Base-by-base conservation (phyloP, 2,888 invertebrate genomes). In the Arrhopalites spinosus region DNA sequence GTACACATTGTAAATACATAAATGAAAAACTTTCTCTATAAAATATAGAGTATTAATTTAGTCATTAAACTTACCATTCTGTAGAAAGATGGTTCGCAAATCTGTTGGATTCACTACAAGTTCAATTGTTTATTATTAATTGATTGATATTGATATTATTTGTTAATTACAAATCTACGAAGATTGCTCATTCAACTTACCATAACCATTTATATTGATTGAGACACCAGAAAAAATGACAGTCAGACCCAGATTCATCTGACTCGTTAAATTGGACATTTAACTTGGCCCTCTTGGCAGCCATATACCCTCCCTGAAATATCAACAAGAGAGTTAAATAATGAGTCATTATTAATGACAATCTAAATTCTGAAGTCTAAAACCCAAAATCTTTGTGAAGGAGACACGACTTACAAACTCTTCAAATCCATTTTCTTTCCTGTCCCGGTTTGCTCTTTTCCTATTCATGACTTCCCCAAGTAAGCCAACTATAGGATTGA, bases 181-280 rank as follows among this genome's bases (percentile, higher is more conserved):
- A n/a, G 25, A 61, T 20, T 25, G 13, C 8, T 43, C 36, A 20
- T 13, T 7, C 17, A 2, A 84, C 79, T 68, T 86, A 84, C 90
- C 88, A n/a, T 91, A 91, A 0, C 96, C 96, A 86, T 96, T 96
- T 0, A 96, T 95, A 85, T 90, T 93, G 83, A 96, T 94, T 72
- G 93, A 90, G 73, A 96, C 88, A 0, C 92, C 94, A 74, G 87
- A 85, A 84, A 96, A 95, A 73, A 95, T 89, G 79, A 90, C 45
- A 11, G 81, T 88, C 87, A 61, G 86, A 87, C 36, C 83, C 85
- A 7, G 87, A 88, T 80, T 86, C 88, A 81, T 50, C 61, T 25
- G 61, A 67, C 36, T 86, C 85, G 69, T 86, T 85, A 85, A 92
- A 96, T 85, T 98, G 98, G 75, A 95, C 91, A 83, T 92, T 90